A percentile compares a stretch with the other conserved stretches of the same genome.
phyloP scores from a whole-genome alignment of 2,888 invertebrate genomes.

The Tinea trinotella region DNA sequence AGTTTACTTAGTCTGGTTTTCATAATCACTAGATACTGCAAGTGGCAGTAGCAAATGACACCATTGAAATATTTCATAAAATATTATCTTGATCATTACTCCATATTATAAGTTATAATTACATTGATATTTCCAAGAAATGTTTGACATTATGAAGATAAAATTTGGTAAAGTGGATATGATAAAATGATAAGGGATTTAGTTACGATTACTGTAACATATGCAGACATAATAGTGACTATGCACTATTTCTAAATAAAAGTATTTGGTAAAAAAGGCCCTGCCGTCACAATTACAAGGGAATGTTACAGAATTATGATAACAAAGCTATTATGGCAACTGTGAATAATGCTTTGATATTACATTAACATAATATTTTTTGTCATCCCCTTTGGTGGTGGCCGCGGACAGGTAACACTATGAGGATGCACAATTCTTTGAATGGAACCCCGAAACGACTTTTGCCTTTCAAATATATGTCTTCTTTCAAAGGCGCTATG shows the following conservation, averaged over 20 bases:
- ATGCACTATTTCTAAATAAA: conserved; percentile 36
- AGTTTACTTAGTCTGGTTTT: background rate
- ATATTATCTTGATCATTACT: background rate
- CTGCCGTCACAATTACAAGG: conserved; percentile 41
- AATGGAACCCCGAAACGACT: conserved; percentile 36
- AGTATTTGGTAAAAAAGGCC: conserved; percentile 13
- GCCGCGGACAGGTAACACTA: conserved; percentile 66
- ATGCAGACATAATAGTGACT: conserved; percentile 40
- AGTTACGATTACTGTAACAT: conserved; percentile 20
- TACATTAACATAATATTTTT: conserved; percentile 69
- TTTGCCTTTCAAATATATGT: conserved; percentile 25
- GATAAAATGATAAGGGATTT: background rate
- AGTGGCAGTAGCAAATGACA: background rate
- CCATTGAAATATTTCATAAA: background rate
- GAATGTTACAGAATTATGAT: conserved; percentile 61
- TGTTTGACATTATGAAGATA: too few relatives aligned
- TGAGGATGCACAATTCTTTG: conserved; percentile 71
- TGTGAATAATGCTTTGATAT: conserved; percentile 64
- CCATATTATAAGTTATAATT: background rate
- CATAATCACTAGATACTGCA: background rate
- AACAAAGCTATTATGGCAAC: conserved; percentile 66
- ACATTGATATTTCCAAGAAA: too few relatives aligned
- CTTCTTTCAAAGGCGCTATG: conserved; percentile 22
- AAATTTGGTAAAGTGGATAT: background rate
- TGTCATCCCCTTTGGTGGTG: conserved; percentile 62